Conservation (phyloP, 2,797 vertebrate species). For the Parambassis ranga region DNA sequence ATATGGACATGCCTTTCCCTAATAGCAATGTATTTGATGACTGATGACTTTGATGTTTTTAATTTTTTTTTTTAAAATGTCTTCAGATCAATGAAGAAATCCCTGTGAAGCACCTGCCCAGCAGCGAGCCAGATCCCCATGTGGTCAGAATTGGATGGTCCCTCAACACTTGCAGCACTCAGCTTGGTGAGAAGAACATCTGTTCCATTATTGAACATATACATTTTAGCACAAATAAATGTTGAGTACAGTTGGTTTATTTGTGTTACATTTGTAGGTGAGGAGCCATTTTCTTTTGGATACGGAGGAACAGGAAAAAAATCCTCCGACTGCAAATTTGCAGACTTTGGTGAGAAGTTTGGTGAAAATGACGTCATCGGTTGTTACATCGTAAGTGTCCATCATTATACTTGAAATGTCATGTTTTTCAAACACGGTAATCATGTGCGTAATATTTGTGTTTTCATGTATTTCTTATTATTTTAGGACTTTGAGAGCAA, state of each 20-base stretch:
- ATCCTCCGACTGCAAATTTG: conserved; percentile 88
- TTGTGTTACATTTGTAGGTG: conserved; percentile 79
- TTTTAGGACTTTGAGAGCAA: conserved; percentile 87
- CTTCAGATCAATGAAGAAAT: conserved; percentile 92
- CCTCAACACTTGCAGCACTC: conserved; percentile 90
- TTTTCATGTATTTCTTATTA: neutral
- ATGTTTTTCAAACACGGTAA: neutral
- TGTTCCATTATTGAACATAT: no score
- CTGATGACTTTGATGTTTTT: neutral
- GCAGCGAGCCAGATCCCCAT: conserved; percentile 90
- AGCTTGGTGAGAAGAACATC: conserved; percentile 83
- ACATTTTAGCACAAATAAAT: no score
- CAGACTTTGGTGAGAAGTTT: conserved; percentile 90
- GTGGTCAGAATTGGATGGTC: conserved; percentile 96
- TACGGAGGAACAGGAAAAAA: conserved; percentile 95
- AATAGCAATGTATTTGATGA: no score
- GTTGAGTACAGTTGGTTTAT: no score
- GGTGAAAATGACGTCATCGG: conserved; percentile 92
- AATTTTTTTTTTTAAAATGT: neutral
- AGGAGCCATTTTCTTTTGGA: conserved; percentile 91
- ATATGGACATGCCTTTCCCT: neutral
- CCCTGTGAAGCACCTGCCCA: conserved; percentile 90
- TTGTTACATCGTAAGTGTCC: conserved; percentile 86
- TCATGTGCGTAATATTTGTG: neutral
- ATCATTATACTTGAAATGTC: neutral